Evolutionary conservation across 2,888 invertebrate species (phyloP), one percentile per base, ranked within the genome.

Genomic region (Druceiella hillmani): DNA sequence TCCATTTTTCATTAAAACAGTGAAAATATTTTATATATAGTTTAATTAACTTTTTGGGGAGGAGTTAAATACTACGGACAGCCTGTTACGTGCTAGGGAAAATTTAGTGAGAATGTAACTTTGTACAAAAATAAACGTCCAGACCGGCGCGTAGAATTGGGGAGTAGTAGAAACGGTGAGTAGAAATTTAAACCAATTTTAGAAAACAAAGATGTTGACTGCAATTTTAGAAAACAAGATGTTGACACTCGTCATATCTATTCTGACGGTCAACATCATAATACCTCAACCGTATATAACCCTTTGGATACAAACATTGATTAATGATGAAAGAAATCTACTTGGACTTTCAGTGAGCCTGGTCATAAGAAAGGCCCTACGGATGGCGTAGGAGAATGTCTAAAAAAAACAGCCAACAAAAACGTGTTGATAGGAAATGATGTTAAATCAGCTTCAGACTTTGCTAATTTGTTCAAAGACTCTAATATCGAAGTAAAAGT

Each of bases 221-320:
- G 43, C 22, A 47, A 48, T 48, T 6, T 33, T 47, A 22, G 35
- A 26, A 42, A 45, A 45, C 22, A 42, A 28, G 16, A 38, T 14
- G 38, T 47, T 33, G 17, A 46, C 44, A 46, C 43, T 9, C 36
- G 43, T 16, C 36, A 46, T 43, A 43, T 47, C 11, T 48, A 43
- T 17, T 49, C 48, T 40, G 46, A 48, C 25, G 49, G 47, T 29
- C 43, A 34, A 43, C 45, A 39, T 48, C 48, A 1, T 46, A 49
- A 38, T 48, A 49, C 33, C 48, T 45, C 9, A 48, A 48, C 34
- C 45, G 45, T 17, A 48, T 38, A 24, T 48, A 38, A 2, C 25
- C 37, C 33, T 48, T 20, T 48, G 46, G 43, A 33, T 48, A 30
- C 26, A 24, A 48, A 48, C 48, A 16, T 45, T 48, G 16, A 40